phyloP scores from a whole-genome alignment of 2,888 invertebrate genomes.

The Notocelia uddmanniana region DNA sequence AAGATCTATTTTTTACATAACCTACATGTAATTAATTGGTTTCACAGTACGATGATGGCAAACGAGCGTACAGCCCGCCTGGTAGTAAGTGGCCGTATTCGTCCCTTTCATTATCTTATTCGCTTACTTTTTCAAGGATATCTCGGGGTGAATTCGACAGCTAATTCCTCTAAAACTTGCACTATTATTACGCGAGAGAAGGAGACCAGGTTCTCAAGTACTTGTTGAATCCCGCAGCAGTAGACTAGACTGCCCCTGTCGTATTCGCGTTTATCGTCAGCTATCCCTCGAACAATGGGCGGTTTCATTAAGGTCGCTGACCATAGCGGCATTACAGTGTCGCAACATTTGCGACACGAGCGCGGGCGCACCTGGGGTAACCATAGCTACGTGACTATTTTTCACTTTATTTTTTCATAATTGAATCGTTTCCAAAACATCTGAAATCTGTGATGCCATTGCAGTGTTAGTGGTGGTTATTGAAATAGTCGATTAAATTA shows the following conservation, averaged over 20 bases:
- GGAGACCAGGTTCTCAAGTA: background rate
- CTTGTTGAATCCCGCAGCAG: background rate
- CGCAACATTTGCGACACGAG: constrained; percentile 62
- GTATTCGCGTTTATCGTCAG: constrained; percentile 12
- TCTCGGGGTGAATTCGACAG: background rate
- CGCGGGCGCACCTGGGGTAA: constrained; percentile 48
- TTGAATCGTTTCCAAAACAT: background rate
- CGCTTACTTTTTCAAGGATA: background rate
- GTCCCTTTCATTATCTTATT: too few species aligned
- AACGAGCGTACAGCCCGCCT: too few species aligned
- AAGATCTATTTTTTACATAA: background rate
- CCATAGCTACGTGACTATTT: constrained; percentile 41
- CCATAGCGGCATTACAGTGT: constrained; percentile 65
- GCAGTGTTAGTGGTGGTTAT: constrained; percentile 6
- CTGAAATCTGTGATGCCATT: background rate
- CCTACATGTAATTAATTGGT: background rate
- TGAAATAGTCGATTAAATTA: constrained; percentile 4
- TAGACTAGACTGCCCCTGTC: background rate
- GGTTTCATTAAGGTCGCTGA: constrained; percentile 64
- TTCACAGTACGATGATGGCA: background rate
- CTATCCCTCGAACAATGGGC: constrained; percentile 58
- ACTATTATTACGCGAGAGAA: too few species aligned
- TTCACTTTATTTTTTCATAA: constrained; percentile 18
- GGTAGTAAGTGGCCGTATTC: too few species aligned
- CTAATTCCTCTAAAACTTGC: background rate